Evolutionary conservation across 2,797 vertebrate genomes (phyloP), one percentile per base, ranked within the genome.

Genomic region (Cirrhinus molitorella): DNA sequence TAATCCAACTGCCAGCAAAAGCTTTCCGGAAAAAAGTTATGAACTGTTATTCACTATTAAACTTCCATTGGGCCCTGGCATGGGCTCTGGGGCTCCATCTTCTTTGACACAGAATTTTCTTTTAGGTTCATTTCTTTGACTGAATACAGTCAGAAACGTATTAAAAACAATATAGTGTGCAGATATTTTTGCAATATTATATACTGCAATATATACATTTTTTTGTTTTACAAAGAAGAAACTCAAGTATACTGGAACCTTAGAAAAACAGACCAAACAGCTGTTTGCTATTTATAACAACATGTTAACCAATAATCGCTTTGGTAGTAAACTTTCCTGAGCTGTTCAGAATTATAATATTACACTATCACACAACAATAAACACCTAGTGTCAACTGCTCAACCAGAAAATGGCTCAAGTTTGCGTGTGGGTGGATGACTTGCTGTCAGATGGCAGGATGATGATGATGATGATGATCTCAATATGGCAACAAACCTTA

Each of bases 351-450:
- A 34, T 72, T 12, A 17, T 14, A 19, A 73, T 4, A 23, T 81
- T 43, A 71, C 43, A 79, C 13, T 21, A 84, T 28, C 21, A 63
- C 19, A 16, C 51, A 59, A 71, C 12, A 51, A 57, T 63, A 25
- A 53, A 84, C 31, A 63, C 34, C 31, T 57, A 71, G 53, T 40
- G 67, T 72, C 23, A 59, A 79, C 34, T 72, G 53, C 76, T 73
- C 47, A 45, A 55, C 31, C 7, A 66, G 83, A 61, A 72, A 11
- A 51, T 23, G 51, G 19, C 28, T 51, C 23, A 31, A 31, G 16
- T 63, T 80, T 66, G 40, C 25, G 12, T n/a, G 49, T 59, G 21
- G 77, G 34, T 55, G 51, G 28, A 47, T 43, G 68, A 70, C 74
- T 61, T 61, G 70, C 75, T 43, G n/a, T 72, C 47, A 80, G 49